Percentiles rank a stretch among this genome's conserved stretches.
phyloP scores from a whole-genome alignment of 2,888 invertebrate species.

The Lampropteryx suffumata region DNA sequence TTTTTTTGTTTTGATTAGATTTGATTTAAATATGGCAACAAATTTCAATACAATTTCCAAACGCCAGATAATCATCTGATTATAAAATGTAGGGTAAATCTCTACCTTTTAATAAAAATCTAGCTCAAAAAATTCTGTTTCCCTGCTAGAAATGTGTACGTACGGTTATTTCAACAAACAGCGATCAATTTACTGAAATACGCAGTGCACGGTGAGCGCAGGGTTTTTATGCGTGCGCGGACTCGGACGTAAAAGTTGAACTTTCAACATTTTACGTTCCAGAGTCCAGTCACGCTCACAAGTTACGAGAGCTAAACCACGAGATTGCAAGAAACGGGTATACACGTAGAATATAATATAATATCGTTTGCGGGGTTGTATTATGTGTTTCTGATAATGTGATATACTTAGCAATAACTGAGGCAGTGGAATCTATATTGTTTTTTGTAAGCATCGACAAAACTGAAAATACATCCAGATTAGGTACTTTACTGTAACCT shows the following conservation, averaged over 20 bases:
- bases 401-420: conserved; percentile 1
- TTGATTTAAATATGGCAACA: no score
- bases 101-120: background rate
- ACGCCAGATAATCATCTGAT: no score
- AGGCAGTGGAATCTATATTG: background rate
- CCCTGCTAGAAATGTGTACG: no score
- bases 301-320: conserved; percentile 35
- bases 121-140: no score
- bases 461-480: no score
- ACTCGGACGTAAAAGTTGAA: conserved; percentile 23
- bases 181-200: conserved; percentile 13
- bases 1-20: no score
- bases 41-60: no score
- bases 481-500: no score
- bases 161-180: conserved; percentile 5
- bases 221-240: conserved; percentile 26
- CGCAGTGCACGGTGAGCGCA: conserved; percentile 17
- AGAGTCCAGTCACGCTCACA: conserved; percentile 34
- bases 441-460: no score
- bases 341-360: conserved; percentile 24
- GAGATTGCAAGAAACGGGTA: conserved; percentile 30
- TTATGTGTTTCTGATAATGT: conserved; percentile 15
- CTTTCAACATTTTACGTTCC: conserved; percentile 28
- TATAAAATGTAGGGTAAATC: background rate
- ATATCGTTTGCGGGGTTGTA: conserved; percentile 10